These are phyloP conservation scores for Urophycis tenuis DNA, from an alignment of 2,797 vertebrate species.

Conservation along the genomic window DNA sequence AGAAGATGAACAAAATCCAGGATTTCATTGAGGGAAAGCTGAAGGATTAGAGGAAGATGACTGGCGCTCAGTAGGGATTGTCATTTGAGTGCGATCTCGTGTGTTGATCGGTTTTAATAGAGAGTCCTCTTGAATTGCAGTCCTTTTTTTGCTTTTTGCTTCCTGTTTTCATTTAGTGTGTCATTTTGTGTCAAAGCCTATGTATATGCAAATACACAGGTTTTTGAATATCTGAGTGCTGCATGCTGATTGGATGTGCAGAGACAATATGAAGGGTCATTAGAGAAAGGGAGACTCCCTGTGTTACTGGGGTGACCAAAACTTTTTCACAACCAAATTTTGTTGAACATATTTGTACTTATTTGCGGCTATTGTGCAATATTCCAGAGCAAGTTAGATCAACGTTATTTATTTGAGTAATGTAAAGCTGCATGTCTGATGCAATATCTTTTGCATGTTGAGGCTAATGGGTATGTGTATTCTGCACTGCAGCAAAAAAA, in stretches of 20 bases:
- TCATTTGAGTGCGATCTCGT: constrained; percentile 18
- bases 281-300: constrained; percentile 45
- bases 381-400: constrained; percentile 2
- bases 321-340: constrained; percentile 1
- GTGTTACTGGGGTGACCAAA: constrained; percentile 14
- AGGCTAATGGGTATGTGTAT: constrained; percentile 11
- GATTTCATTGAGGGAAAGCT: constrained; percentile 83
- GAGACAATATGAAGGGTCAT: constrained; percentile 6
- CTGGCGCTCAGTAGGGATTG: constrained; percentile 26
- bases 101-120: constrained; percentile 20
- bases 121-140: neutral
- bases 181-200: constrained; percentile 21
- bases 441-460: constrained; percentile 5
- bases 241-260: constrained; percentile 20
- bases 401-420: constrained; percentile 30
- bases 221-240: constrained; percentile 38
- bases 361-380: constrained; percentile 21
- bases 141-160: constrained; percentile 24
- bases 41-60: constrained; percentile 70
- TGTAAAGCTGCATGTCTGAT: constrained; percentile 30
- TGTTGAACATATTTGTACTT: neutral
- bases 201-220: constrained; percentile 11
- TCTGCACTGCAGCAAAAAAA: neutral
- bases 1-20: constrained; percentile 84
- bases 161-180: constrained; percentile 4